Base-by-base conservation (phyloP, 2,113 vertebrate genomes). In the Malurus cyaneus region DNA sequence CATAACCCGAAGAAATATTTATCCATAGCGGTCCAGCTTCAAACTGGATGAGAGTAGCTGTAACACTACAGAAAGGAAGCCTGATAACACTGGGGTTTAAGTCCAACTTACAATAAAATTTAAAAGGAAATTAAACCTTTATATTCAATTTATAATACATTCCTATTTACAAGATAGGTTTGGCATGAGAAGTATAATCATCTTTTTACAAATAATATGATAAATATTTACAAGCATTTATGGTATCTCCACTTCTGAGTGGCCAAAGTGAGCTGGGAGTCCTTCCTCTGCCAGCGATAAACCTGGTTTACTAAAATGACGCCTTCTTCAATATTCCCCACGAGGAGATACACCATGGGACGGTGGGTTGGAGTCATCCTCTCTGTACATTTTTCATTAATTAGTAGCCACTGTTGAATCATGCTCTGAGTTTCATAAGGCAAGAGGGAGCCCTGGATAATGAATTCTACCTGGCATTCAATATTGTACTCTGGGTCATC, bases 241-340 rank as follows among this genome's bases (percentile, higher is more conserved):
- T 99, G 98, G 44, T 98, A 98, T 82, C 98, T 98, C 98, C 98
- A 98, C 85, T 98, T 99, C 73, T 98, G 98, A 12, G 96, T 98
- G 44, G 98, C 98, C 32, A 97, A 36, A 5, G 98, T 94, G 41
- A 99, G 97, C 93, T 98, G 98, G 25, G 93, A 53, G 56, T 99
- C 98, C 62, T 97, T 98, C 81, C 97, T 98, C 82, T 98, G 98
- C 98, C 98, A 99, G 6, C 96, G 98, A 92, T 98, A 99, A 86
- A 98, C 78, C 23, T 85, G 96, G 12, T 96, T 97, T 25, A 99
- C 96, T 49, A 94, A 94, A 36, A 99, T 77, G 4, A 80, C 97
- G 13, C 98, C 98, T 8, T 98, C 95, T 29, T 97, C 97, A 76
- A 98, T 97, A 5, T 96, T 97, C 18, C 99, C 99, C 4, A 97